phyloP scores from a whole-genome alignment of 2,797 vertebrate genomes.

The Euthynnus affinis region DNA sequence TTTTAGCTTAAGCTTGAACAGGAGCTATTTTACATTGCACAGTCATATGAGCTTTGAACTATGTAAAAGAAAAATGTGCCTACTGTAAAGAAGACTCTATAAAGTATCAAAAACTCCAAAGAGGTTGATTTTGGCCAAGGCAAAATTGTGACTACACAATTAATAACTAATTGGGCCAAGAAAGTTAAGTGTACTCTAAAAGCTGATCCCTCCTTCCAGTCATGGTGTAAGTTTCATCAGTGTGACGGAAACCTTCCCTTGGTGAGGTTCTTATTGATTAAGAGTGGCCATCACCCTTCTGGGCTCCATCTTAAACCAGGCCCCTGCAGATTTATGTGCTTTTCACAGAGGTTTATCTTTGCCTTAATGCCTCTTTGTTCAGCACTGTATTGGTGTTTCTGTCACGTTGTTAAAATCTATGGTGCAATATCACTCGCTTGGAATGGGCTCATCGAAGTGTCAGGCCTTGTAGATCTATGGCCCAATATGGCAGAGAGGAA shows the following conservation, averaged over 20 bases:
- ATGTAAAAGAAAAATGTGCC: background rate
- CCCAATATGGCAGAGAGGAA: slow-evolving; percentile 72
- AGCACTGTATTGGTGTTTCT: slow-evolving; percentile 84
- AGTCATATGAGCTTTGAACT: background rate
- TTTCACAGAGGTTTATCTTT: slow-evolving; percentile 82
- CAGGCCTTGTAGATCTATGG: slow-evolving; percentile 79
- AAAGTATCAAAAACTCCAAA: slow-evolving; percentile 18
- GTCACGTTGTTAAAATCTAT: slow-evolving; percentile 84
- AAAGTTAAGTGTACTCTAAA: slow-evolving; percentile 49
- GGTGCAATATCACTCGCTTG: slow-evolving; percentile 82
- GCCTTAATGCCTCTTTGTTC: slow-evolving; percentile 85
- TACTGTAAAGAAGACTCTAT: background rate
- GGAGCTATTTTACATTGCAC: background rate
- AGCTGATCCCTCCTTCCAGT: slow-evolving; percentile 45
- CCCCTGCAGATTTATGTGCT: slow-evolving; percentile 74
- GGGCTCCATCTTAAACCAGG: slow-evolving; percentile 72
- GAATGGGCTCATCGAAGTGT: slow-evolving; percentile 81
- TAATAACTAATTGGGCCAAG: slow-evolving; percentile 34
- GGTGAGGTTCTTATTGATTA: slow-evolving; percentile 83
- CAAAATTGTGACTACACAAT: slow-evolving; percentile 1
- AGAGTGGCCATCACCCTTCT: slow-evolving; percentile 71
- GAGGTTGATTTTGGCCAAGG: background rate
- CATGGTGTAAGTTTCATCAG: slow-evolving; percentile 46
- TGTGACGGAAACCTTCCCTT: slow-evolving; percentile 71
- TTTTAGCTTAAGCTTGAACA: slow-evolving; percentile 4